Evolutionary conservation across 2,113 vertebrate genomes (phyloP).

Genomic region (Tachysurus fulvidraco): DNA sequence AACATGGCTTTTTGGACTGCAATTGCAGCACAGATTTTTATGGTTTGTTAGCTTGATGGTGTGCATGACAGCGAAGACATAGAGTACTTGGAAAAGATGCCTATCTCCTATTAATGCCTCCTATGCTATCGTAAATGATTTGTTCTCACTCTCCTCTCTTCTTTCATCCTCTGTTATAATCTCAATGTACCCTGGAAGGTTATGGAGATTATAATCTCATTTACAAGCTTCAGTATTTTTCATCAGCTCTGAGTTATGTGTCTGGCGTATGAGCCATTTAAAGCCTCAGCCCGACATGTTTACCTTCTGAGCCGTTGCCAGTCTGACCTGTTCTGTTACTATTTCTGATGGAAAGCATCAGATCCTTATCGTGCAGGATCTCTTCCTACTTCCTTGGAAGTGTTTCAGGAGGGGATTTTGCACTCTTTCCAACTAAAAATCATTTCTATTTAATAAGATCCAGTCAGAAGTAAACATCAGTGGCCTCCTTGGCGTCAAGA

Average conservation of each 20-base stretch:
- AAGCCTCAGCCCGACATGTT: neutral
- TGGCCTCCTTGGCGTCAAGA: neutral
- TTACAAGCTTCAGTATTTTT: neutral
- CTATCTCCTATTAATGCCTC: neutral
- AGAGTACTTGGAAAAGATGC: neutral
- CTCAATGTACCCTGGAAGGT: neutral
- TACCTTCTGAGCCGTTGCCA: neutral
- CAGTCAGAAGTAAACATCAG: neutral
- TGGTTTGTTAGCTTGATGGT: neutral
- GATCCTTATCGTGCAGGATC: constrained; percentile 7
- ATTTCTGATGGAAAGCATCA: neutral
- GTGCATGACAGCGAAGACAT: neutral
- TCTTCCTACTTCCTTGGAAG: constrained; percentile 23
- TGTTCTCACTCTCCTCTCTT: neutral
- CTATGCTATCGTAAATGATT: neutral
- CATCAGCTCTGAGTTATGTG: neutral
- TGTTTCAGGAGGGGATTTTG: neutral
- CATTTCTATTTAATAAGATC: constrained; percentile 12
- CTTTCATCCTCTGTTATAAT: neutral
- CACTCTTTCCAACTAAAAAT: neutral
- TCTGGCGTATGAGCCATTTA: neutral
- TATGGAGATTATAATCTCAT: neutral
- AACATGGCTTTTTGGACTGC: too few relatives aligned
- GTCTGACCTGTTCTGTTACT: neutral
- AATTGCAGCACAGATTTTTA: neutral